A percentile compares a stretch with the other conserved stretches of the same genome.
Conservation (phyloP, 1,140 invertebrate species). For the Battus philenor region DNA sequence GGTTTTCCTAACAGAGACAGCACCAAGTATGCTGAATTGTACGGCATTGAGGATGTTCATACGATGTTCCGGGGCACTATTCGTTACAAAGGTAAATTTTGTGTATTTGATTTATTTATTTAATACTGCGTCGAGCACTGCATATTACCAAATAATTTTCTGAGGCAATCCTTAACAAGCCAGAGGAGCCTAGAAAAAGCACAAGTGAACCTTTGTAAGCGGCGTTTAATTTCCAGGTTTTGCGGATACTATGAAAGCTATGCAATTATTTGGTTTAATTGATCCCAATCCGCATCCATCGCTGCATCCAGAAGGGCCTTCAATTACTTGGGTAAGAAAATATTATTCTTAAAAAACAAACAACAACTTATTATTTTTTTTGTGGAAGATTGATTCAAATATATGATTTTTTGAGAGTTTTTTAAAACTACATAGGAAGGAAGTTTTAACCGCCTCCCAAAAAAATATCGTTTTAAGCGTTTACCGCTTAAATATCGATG, state of each 20-base stretch:
- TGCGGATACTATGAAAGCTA: conserved; percentile 88
- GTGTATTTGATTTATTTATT: neutral
- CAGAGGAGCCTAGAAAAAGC: too few relatives aligned
- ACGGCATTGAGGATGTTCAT: conserved; percentile 89
- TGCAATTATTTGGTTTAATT: conserved; percentile 93
- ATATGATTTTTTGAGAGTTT: too few relatives aligned
- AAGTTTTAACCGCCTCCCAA: too few relatives aligned
- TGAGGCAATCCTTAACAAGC: too few relatives aligned
- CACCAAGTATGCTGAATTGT: conserved; percentile 90
- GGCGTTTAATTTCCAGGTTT: conserved; percentile 81
- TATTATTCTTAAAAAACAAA: neutral
- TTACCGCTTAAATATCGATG: neutral
- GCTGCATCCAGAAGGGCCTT: conserved; percentile 95
- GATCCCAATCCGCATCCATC: conserved; percentile 89
- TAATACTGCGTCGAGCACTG: too few relatives aligned
- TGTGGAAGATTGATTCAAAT: too few relatives aligned
- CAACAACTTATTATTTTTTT: too few relatives aligned
- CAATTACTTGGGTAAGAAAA: conserved; percentile 93
- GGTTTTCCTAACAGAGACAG: conserved; percentile 98
- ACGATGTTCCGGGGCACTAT: conserved; percentile 95
- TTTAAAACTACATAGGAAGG: too few relatives aligned
- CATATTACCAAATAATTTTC: too few relatives aligned
- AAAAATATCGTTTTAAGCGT: neutral
- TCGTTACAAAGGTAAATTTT: conserved; percentile 81
- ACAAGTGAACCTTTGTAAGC: too few relatives aligned